Evolutionary conservation across 2,888 invertebrate genomes (phyloP), one percentile per base, ranked within the genome.

Genomic region (Laothoe populi): DNA sequence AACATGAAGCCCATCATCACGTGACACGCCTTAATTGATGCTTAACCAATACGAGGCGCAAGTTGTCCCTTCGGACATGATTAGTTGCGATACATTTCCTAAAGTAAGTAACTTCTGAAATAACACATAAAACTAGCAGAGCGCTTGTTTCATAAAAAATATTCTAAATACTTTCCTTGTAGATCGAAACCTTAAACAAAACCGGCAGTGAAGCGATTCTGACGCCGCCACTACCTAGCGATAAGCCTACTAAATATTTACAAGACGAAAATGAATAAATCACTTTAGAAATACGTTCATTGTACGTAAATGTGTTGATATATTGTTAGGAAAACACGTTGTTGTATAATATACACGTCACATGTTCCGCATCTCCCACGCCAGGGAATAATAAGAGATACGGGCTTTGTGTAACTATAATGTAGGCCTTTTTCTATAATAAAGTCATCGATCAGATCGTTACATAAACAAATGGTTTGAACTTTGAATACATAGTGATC

Each of bases 331-430:
- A 53, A 53, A 53, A 35, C 53, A 11, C 35, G 35, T 53, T 7
- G 48, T 23, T 44, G 58, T 58, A 26, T 58, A 58, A 40, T 35
- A 53, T n/a, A 53, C 16, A 66, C 70, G 64, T 68, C 66, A 67
- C 70, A 75, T 78, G 81, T 77, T 79, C 79, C 77, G 80, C 78
- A 80, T 82, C 84, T 84, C 83, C 83, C 84, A 84, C 84, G 83
- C 80, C 68, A 65, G 72, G 16, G 26, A 26, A 79, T 83, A 83
- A 80, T 76, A 75, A 31, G n/a, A 24, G 24, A 5, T 79, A 75
- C 72, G 64, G 44, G 61, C 69, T 69, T 71, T 70, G 70, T 75
- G 72, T 84, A 86, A 35, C 35, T 21, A 0, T 8, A 31, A n/a
- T 49, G 23, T 49, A 49, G 26, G 16, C 49, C 49, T 49, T 49